Conservation (phyloP, 1,140 invertebrate species). For the Epicauta chinensis region DNA sequence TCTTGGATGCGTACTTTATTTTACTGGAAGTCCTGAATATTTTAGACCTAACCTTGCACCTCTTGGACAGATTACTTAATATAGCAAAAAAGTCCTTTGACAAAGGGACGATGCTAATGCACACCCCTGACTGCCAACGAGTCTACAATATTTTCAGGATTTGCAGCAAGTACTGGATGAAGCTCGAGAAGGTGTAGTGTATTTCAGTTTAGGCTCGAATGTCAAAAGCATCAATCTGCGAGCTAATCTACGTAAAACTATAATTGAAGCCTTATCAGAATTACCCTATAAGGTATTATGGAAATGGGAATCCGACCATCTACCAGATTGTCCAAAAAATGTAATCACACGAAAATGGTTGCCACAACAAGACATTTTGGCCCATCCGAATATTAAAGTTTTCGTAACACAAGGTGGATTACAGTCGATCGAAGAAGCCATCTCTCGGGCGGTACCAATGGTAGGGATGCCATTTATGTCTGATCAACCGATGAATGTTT, state of each 20-base stretch:
- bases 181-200: conserved; percentile 43
- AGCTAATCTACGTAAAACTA: conserved; percentile 34
- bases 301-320: conserved; percentile 48
- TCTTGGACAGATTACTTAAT: no score
- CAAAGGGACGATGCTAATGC: no score
- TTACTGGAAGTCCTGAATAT: no score
- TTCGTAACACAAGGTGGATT: conserved; percentile 50
- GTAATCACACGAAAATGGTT: conserved; percentile 59
- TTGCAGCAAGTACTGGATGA: conserved; percentile 38
- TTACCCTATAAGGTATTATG: conserved; percentile 46
- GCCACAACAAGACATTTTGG: conserved; percentile 59
- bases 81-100: no score
- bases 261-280: conserved; percentile 45
- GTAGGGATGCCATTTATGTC: conserved; percentile 41
- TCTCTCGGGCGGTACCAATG: conserved; percentile 46
- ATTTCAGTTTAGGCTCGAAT: conserved; percentile 50
- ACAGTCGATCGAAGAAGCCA: conserved; percentile 46
- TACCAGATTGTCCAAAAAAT: conserved; percentile 53
- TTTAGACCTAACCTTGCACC: no score
- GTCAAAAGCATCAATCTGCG: conserved; percentile 42
- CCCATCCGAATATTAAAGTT: conserved; percentile 38
- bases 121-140: neutral
- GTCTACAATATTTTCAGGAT: conserved; percentile 26
- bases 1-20: no score
- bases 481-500: conserved; percentile 36